Base-by-base conservation (phyloP, 2,113 vertebrate species). In the Chitala chitala region DNA sequence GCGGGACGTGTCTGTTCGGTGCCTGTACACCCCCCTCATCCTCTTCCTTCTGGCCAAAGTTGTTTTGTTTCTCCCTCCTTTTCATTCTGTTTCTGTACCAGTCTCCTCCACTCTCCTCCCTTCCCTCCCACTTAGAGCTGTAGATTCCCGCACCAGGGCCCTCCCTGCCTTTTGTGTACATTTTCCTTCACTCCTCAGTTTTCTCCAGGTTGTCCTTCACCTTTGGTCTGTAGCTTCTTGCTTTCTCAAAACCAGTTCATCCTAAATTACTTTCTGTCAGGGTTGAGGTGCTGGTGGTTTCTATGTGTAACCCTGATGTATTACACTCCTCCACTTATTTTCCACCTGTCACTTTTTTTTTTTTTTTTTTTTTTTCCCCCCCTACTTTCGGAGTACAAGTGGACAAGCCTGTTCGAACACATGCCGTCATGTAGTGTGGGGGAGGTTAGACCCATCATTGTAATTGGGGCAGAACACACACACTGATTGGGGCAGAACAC, bases 401-500 rank as follows among this genome's bases (percentile, higher is more conserved):
- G 36, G 76, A 48, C 26, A 70, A 83, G 76, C 65, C 69, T 50
- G 75, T 81, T 59, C 77, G 55, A 75, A 71, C 80, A 75, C n/a
- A 53, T 76, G 53, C 44, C 6, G 12, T 42, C 29, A 33, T 33
- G 56, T 5, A 24, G n/a, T 66, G 73, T 73, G 48, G 24, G 46
- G 70, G 17, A 50, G 31, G 7, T 56, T 48, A 17, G 22, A 5
- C 42, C 69, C 36, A 4, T 10, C 5, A 26, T 3, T 63, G 64
- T 38, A n/a, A n/a, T n/a, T n/a, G n/a, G n/a, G n/a, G n/a, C n/a
- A n/a, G n/a, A n/a, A n/a, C n/a, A n/a, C n/a, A n/a, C n/a, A n/a
- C n/a, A n/a, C n/a, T n/a, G n/a, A n/a, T n/a, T n/a, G n/a, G n/a
- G n/a, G n/a, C n/a, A n/a, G n/a, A n/a, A n/a, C n/a, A n/a, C n/a